Evolutionary conservation across 2,797 vertebrate species (phyloP), one percentile per base, ranked within the genome.

Genomic region (Lepidocolaptes lacrymiger): DNA sequence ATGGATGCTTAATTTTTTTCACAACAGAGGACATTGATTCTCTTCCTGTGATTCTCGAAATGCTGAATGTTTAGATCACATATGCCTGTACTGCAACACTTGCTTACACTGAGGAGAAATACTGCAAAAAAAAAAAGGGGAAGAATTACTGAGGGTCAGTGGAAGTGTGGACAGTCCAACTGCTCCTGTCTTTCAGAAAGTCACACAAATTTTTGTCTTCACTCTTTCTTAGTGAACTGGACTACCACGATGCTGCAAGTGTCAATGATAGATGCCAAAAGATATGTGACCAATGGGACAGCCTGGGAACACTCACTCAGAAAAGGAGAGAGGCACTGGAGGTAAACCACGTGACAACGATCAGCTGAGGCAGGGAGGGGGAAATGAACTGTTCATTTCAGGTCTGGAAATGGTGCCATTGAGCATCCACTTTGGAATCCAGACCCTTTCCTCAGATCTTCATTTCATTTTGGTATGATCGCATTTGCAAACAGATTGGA

Each of bases 221-320:
- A n/a, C 56, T 76, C 81, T 91, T 87, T 89, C 52, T 23, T 88
- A 99, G 99, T 98, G 99, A 99, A 92, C 97, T 99, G 97, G 99
- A 99, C 94, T 99, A 99, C 95, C 97, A 99, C 1, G 99, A 99
- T 18, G 99, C 99, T 66, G 99, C 98, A 91, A 98, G 98, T 89
- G 97, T 99, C 85, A 99, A 99, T 92, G 98, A 98, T 62, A 98
- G 99, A 75, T 99, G 99, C 97, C 99, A 99, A 98, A 99, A 98
- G 94, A 99, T 99, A 95, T 99, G 99, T 96, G 99, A 99, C 97
- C 98, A 99, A 96, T 99, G 99, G 99, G 99, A 99, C 97, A 98
- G 98, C 86, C 93, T 99, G 97, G 99, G 99, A 88, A 99, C 99
- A 8, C 98, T 99, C 74, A 99, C 99, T 69, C 99, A 99, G 97